Evolutionary conservation across 2,888 invertebrate species (phyloP), one percentile per base, ranked within the genome.

Genomic region (Byasa hedistus): DNA sequence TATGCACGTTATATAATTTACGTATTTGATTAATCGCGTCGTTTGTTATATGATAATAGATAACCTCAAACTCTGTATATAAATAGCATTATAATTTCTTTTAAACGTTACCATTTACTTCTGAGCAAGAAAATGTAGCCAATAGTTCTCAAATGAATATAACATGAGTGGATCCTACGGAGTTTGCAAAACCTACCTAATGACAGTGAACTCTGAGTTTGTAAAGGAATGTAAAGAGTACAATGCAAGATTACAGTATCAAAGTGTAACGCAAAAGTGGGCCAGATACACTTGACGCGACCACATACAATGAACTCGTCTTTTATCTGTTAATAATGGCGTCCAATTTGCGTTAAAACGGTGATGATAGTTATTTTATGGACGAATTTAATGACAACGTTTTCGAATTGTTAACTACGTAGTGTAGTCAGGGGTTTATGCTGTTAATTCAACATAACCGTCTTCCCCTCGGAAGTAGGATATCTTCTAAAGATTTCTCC

Each of bases 231-330:
- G 75, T 76, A 39, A 39, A 44, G 73, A 72, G 68, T 67, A 73
- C 71, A 61, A 70, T 71, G 70, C 68, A 64, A 70, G 65, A 68
- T 68, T 80, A 81, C 79, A 72, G 67, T 87, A 87, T 86, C 87
- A 76, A 87, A 77, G 76, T 86, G 75, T 84, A 85, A 77, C 87
- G 80, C 70, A 71, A 73, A 84, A 82, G 78, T 83, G 75, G 81
- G 78, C 68, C 79, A 71, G 71, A 74, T 76, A 75, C 73, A 78
- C 75, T 78, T 74, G 75, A 72, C 72, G 71, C 72, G 74, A 70
- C 69, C 21, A 36, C 27, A 58, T 58, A 54, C 44, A 59, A 36
- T 24, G 72, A 70, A 72, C 72, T 73, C 71, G 69, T 72, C 67
- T 64, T 58, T 66, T 66, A 66, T 59, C 63, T 56, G 55, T 27